Percentiles rank a stretch among this genome's conserved stretches.
Conservation (phyloP, 37 sponge, comb jelly and placozoan genomes). For the Aphrocallistes beatrix region DNA sequence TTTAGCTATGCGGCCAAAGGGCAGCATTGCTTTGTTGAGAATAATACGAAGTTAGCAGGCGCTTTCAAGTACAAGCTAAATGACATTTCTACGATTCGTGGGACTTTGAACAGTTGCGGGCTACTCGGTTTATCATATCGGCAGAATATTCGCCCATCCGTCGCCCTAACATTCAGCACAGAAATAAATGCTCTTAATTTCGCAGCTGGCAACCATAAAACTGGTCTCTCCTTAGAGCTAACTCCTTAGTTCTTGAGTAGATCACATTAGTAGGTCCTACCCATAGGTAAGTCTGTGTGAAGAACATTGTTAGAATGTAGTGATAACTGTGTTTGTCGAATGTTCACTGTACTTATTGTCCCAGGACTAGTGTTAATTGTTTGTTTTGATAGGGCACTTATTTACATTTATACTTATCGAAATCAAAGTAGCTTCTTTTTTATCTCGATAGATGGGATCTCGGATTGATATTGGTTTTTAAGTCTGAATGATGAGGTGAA, state of each 20-base stretch:
- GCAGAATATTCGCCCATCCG: neutral
- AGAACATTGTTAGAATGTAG: too few relatives aligned
- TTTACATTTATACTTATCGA: neutral
- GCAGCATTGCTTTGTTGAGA: neutral
- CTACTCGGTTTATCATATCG: neutral
- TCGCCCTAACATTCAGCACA: neutral
- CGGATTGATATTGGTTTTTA: too few relatives aligned
- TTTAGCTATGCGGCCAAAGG: neutral
- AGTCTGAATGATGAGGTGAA: too few relatives aligned
- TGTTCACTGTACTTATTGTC: too few relatives aligned
- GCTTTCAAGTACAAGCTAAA: neutral
- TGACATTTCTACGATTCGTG: slow-evolving; percentile 2
- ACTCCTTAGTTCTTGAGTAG: neutral
- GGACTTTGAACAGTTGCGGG: neutral
- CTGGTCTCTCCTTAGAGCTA: neutral
- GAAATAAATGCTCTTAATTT: neutral
- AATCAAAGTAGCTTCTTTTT: too few relatives aligned
- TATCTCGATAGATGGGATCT: neutral
- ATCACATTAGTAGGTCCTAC: neutral
- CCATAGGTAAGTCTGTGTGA: too few relatives aligned
- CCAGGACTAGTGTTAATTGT: too few relatives aligned
- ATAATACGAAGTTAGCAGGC: neutral
- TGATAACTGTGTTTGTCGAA: too few relatives aligned
- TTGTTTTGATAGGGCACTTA: slow-evolving; percentile 16
- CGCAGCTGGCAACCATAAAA: neutral